Evolutionary conservation across 2,888 invertebrate species (phyloP).

Genomic region (Drosophila nigricruria): DNA sequence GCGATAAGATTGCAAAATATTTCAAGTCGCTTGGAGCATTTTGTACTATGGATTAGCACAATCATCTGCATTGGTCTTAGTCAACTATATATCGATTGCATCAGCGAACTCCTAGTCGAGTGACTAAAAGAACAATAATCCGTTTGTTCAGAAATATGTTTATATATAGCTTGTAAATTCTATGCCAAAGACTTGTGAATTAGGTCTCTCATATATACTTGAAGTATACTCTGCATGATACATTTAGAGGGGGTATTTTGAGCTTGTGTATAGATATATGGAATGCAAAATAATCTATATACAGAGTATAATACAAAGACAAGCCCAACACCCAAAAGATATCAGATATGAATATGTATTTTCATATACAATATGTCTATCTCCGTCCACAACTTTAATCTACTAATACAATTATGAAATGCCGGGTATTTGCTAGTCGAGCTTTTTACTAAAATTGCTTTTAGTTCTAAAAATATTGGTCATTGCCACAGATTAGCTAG

Average conservation of each 20-base stretch:
- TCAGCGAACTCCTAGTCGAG: conserved; percentile 31
- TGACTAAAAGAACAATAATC: conserved; percentile 23
- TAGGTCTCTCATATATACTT: conserved; percentile 2
- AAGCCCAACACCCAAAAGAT: too few species aligned
- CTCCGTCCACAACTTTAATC: too few species aligned
- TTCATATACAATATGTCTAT: too few species aligned
- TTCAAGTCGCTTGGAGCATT: background rate
- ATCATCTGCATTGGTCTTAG: conserved; percentile 22
- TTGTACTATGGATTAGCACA: conserved; percentile 20
- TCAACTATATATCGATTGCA: conserved; percentile 34
- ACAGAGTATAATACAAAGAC: background rate
- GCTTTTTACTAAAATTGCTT: background rate
- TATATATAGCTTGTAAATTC: conserved; percentile 8
- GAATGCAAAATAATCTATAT: background rate
- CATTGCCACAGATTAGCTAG: conserved; percentile 22
- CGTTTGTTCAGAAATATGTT: conserved; percentile 22
- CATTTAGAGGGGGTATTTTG: background rate
- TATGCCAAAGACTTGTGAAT: conserved; percentile 18
- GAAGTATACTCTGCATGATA: background rate
- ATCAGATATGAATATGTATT: too few species aligned
- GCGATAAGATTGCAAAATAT: conserved; percentile 12
- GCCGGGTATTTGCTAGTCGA: background rate
- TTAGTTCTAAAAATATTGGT: background rate
- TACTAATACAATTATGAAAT: background rate
- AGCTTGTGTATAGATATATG: background rate